Evolutionary conservation across 1,140 invertebrate species (phyloP), one percentile per base, ranked within the genome.

Genomic region (Cyclina sinensis): DNA sequence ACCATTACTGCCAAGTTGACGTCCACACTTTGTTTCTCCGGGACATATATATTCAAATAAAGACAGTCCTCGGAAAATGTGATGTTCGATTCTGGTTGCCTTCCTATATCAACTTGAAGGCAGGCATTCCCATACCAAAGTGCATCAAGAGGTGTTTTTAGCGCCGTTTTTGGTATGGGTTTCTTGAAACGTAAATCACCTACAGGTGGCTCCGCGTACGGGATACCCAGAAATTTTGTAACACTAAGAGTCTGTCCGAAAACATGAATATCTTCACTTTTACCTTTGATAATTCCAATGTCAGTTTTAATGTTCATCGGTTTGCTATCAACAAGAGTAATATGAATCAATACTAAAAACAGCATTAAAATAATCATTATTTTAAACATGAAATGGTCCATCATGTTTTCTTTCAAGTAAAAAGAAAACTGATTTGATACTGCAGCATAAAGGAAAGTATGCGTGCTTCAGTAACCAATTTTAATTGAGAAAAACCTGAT

Each of bases 1-100:
- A 99, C 97, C 97, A 99, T 97, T 24, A 99, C 98, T 32, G 98
- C 97, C 70, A 86, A 24, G 84, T 85, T 51, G 11, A 57, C 39
- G 16, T n/a, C 27, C 1, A 21, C 65, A 0, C 37, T 92, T 97
- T 30, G 27, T 18, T 35, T 80, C 24, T 65, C 27, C 2, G 98
- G 98, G 89, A 97, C 93, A 96, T 96, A 97, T 5, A 99, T 98
- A 95, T 98, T 99, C 79, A 99, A 96, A 95, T 98, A 98, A 12
- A 99, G 97, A 95, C 99, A 99, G 96, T 99, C 98, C 96, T 99
- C 99, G 89, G 97, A 98, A 39, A 78, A 48, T 21, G 97, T 96
- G 3, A 98, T 96, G n/a, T 70, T 24, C 16, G 39, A 35, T 24
- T 39, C 21, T 0, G 78, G 73, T 48, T 92, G 91, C 18, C 86